These are phyloP conservation scores for Lasiurus cinereus DNA, from an alignment of 2,113 vertebrate genomes.

Conservation along the genomic window DNA sequence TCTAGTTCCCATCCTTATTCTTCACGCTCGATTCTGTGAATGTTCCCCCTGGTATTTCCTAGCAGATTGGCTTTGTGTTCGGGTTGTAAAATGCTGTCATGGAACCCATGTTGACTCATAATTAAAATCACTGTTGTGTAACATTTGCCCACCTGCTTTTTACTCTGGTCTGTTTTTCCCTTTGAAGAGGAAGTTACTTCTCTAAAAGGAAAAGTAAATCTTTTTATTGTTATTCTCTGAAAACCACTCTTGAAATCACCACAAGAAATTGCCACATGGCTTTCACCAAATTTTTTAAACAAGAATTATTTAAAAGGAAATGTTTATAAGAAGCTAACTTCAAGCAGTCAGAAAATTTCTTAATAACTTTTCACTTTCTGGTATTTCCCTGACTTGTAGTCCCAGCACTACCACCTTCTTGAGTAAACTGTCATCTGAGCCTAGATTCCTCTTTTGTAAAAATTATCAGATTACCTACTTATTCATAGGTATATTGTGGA, in stretches of 20 bases:
- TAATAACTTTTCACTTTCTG: slow-evolving; percentile 37
- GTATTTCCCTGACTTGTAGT: not conserved
- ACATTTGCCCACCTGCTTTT: slow-evolving; percentile 15
- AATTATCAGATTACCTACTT: slow-evolving; percentile 20
- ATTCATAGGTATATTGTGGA: not conserved
- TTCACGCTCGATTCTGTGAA: not conserved
- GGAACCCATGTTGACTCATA: slow-evolving; percentile 17
- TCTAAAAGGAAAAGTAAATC: slow-evolving; percentile 15
- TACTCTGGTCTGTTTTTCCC: not conserved
- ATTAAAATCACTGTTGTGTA: slow-evolving; percentile 48
- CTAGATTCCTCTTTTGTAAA: not conserved
- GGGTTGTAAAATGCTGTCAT: not conserved
- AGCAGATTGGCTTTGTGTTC: not conserved
- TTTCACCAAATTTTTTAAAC: slow-evolving; percentile 46
- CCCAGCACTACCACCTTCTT: not conserved
- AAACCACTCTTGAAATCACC: slow-evolving; percentile 2
- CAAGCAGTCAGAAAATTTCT: not conserved
- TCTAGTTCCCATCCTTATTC: not conserved
- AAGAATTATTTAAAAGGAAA: not conserved
- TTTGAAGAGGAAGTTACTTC: not conserved
- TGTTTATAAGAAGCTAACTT: slow-evolving; percentile 33
- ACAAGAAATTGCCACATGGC: not conserved
- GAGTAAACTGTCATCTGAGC: not conserved
- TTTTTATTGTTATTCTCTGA: not conserved
- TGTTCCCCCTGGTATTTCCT: not conserved